Base-by-base conservation (phyloP, 2,797 vertebrate genomes). In the Danio jaintianensis region DNA sequence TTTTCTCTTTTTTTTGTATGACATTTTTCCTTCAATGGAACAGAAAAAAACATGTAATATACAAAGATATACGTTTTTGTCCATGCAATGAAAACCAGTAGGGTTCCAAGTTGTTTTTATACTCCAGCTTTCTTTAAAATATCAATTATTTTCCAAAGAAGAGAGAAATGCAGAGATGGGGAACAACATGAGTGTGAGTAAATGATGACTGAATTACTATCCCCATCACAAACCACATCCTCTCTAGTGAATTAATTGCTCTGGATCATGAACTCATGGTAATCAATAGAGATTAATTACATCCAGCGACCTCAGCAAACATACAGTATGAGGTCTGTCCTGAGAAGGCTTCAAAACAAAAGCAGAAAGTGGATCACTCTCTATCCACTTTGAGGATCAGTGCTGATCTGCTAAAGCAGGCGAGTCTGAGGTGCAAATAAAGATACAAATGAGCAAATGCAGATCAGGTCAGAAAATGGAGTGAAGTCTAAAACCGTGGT, bases 351-450 rank as follows among this genome's bases (percentile, higher is more conserved):
- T 13, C 29, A 58, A 48, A 68, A 59, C 59, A 69, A 67, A 58
- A 4, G 52, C 40, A 47, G 13, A 43, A 78, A 78, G 75, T 59
- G 53, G 36, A 63, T 72, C 18, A 53, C 5, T 42, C 52, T 18
- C n/a, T 53, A 67, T 73, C 48, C 55, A 20, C 78, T 80, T 82
- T 53, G 50, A 80, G 78, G 78, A 78, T 80, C 52, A 82, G 77
- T 7, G 36, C 68, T 45, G 77, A 79, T 72, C 77, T 67, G n/a
- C 55, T 66, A 72, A 74, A 85, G 64, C 72, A 53, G 75, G 29
- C 42, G 20, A 64, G 4, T 55, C 20, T 56, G 22, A 29, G 40
- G 38, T 16, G 10, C 67, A 78, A 77, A 53, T 79, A 70, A 73
- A 68, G 58, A 22, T 53, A 63, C 52, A 71, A 75, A 40, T 7